phyloP scores from a whole-genome alignment of 2,797 vertebrate species.

The Sebastes trivittatus region DNA sequence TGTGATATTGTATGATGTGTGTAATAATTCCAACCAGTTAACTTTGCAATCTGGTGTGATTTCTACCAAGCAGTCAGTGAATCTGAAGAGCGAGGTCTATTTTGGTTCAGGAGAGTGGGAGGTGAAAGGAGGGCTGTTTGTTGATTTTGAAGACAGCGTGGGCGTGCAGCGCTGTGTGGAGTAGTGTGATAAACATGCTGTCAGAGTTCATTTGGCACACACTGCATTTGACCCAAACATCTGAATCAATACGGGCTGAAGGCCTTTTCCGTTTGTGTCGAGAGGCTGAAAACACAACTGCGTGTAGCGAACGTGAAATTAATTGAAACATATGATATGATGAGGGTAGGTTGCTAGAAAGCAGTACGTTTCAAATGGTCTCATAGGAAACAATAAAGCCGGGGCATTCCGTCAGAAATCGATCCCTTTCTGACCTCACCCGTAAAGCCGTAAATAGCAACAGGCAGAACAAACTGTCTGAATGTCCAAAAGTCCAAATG shows the following conservation, averaged over 20 bases:
- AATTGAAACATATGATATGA: not conserved
- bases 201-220: constrained; percentile 77
- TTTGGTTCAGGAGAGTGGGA: constrained; percentile 74
- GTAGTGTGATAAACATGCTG: constrained; percentile 72
- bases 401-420: not conserved
- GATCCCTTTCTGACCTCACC: not conserved
- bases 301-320: constrained; percentile 7
- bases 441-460: too few relatives aligned
- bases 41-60: constrained; percentile 41
- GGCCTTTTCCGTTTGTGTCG: constrained; percentile 43
- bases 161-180: constrained; percentile 70
- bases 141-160: constrained; percentile 69
- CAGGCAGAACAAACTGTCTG: not conserved
- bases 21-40: not conserved
- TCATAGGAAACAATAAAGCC: not conserved
- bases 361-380: not conserved
- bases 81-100: constrained; percentile 61
- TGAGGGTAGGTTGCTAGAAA: not conserved
- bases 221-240: constrained; percentile 72
- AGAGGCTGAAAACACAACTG: constrained; percentile 30
- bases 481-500: not conserved
- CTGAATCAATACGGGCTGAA: constrained; percentile 69
- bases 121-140: constrained; percentile 69
- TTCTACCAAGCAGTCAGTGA: constrained; percentile 38
- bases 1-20: not conserved